Evolutionary conservation across 2,888 invertebrate genomes (phyloP).

Genomic region (Ochropleura plecta): DNA sequence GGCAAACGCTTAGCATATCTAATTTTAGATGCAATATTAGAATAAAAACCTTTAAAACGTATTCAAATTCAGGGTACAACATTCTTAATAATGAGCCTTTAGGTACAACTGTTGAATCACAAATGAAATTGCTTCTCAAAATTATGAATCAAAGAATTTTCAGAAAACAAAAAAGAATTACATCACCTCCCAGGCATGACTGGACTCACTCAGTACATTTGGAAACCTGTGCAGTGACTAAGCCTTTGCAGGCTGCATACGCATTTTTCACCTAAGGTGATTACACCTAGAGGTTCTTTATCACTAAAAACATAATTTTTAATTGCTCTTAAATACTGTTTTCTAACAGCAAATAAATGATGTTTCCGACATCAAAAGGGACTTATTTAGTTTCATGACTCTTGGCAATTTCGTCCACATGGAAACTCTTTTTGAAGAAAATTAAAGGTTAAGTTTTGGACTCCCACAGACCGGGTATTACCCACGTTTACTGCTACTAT

Average conservation of each 20-base stretch:
- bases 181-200: not conserved
- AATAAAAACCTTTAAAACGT: not conserved
- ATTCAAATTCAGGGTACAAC: not conserved
- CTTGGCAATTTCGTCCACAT: no score
- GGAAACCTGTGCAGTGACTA: no score
- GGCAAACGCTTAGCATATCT: conserved; percentile 8
- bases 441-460: not conserved
- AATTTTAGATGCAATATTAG: not conserved
- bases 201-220: not conserved
- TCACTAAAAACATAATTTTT: no score
- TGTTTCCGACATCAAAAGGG: no score
- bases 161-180: not conserved
- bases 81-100: not conserved
- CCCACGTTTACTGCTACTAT: not conserved
- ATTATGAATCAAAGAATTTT: not conserved
- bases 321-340: no score
- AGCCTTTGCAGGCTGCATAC: no score
- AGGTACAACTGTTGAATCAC: not conserved
- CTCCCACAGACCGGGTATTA: not conserved
- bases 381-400: no score
- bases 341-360: no score
- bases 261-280: no score
- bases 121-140: not conserved
- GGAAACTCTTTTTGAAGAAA: not conserved
- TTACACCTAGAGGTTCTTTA: no score